A percentile compares a stretch with the other conserved stretches of the same genome.
These are phyloP conservation scores for Phyllostomus discolor DNA, from an alignment of 2,113 vertebrate genomes.

Conservation along the genomic window DNA sequence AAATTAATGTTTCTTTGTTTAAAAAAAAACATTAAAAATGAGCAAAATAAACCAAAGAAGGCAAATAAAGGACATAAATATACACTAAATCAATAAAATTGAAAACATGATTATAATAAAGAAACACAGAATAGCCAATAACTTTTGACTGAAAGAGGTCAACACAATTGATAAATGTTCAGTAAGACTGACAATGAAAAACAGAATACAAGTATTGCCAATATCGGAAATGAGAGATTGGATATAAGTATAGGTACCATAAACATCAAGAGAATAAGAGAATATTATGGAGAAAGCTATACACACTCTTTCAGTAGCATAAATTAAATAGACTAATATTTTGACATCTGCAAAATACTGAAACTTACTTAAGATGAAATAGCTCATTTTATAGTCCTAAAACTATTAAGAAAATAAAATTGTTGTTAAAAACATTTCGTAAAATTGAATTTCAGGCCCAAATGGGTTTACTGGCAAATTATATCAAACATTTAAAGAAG, in stretches of 20 bases:
- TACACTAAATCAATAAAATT: not conserved
- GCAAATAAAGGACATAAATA: not conserved
- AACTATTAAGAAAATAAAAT: not conserved
- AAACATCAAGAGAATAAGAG: not conserved
- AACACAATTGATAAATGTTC: not conserved
- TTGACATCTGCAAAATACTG: not conserved
- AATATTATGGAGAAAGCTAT: not conserved
- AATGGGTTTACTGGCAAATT: not conserved
- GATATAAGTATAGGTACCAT: not conserved
- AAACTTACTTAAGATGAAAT: not conserved
- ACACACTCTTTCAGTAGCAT: not conserved
- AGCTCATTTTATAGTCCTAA: not conserved
- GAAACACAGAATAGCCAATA: not conserved
- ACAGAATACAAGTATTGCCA: not conserved
- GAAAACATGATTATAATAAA: not conserved
- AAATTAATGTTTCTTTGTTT: not conserved
- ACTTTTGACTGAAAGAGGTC: too few species aligned
- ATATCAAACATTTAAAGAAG: not conserved
- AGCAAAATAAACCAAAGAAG: not conserved
- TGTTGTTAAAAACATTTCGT: not conserved
- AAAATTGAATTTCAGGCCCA: not conserved
- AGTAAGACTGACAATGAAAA: not conserved
- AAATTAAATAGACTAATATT: not conserved
- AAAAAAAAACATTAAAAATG: not conserved
- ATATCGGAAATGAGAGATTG: not conserved